Evolutionary conservation across 2,113 vertebrate species (phyloP).

Genomic region (Clarias macrocephalus): DNA sequence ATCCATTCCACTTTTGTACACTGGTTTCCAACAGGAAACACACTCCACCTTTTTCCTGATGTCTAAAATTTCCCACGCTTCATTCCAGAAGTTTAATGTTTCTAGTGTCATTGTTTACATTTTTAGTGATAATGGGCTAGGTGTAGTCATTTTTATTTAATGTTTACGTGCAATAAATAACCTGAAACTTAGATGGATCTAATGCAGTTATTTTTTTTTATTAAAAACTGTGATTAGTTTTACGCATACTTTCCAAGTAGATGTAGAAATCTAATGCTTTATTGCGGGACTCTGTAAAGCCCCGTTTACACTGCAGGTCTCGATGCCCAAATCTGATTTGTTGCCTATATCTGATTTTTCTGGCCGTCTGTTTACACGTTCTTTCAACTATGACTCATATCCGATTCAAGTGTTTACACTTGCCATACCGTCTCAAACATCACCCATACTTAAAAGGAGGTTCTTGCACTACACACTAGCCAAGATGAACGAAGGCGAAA

Average conservation of each 20-base stretch:
- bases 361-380: no score
- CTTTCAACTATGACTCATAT: no score
- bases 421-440: no score
- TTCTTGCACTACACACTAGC: no score
- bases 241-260: no score
- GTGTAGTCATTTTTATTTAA: not conserved
- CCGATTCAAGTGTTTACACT: no score
- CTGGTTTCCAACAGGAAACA: not conserved
- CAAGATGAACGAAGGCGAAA: no score
- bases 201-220: not conserved
- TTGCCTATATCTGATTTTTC: no score
- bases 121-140: not conserved
- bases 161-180: not conserved
- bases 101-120: not conserved
- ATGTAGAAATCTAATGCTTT: not conserved
- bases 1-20: not conserved
- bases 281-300: not conserved
- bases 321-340: no score
- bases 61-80: not conserved
- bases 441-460: no score
- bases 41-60: not conserved
- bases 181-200: not conserved
- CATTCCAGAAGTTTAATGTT: not conserved
- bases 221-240: not conserved
- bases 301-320: no score